Base-by-base conservation (phyloP, 2,888 invertebrate species). In the Sarcophaga carnaria region DNA sequence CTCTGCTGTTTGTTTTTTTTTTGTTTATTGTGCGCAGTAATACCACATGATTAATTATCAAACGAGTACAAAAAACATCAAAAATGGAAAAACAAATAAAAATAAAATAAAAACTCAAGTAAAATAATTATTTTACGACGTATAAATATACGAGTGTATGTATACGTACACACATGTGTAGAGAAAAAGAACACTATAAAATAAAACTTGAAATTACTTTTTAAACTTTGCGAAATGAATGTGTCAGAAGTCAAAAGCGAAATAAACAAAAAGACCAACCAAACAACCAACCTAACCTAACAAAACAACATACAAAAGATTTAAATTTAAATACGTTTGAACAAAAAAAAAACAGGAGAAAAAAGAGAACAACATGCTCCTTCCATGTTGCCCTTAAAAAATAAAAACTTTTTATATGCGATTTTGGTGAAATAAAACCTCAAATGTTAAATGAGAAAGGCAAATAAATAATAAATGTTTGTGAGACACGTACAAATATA, bases 21-120 rank as follows among this genome's bases (percentile, higher is more conserved):
- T 27, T n/a, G 27, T n/a, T 6, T 4, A 8, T 62, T 25, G 59
- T 6, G 8, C 10, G 37, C 17, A 72, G 64, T 72, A 72, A 72
- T 72, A 47, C 72, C 80, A 64, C 71, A 80, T 71, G 54, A 79
- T 71, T 79, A 79, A 64, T 79, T 63, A 63, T 63, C 1, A 20
- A n/a, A 60, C 20, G 3, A 49, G 20, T 25, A 27, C 45, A n/a
- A 76, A 8, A 0, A 37, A 47, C 20, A 11, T 10, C 4, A 49
- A 54, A 45, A 49, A 17, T 74, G 20, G 11, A 3, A 72, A 60
- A 37, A 74, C 54, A 54, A 54, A 54, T 17, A 54, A 49, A 49
- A 14, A 12, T 4, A 49, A 14, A 14, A 49, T 12, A 49, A 54
- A 17, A 54, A 54, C 8, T 54, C 4, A 2, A 54, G 12, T 14